Base-by-base conservation (phyloP, 2,797 vertebrate species). In the Crocidura indochinensis region DNA sequence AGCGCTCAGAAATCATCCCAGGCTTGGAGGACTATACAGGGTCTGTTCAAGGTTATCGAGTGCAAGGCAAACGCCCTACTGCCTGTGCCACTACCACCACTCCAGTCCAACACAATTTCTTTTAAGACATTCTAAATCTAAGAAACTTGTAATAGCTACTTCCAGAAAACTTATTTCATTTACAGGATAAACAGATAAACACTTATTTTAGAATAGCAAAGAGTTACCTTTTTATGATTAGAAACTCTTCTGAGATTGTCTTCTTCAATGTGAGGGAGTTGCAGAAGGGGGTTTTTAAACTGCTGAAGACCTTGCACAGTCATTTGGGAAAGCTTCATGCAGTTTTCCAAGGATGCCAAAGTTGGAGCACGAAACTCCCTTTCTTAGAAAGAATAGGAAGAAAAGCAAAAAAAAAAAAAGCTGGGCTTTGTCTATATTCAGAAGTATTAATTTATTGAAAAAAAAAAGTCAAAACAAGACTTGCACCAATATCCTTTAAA, bases 261-360 rank as follows among this genome's bases (percentile, higher is more conserved):
- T 94, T 99, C 99, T 97, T 99, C 99, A 93, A 99, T 99, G 97
- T 99, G 99, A 72, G 99, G 99, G 94, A 99, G 98, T 97, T 99
- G 99, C 80, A 99, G 96, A 93, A 99, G 98, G 2, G 99, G 99
- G 65, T 99, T 99, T 96, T 99, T 99, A 87, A 99, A 99, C 97
- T 99, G 99, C 96, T 99, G 99, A 92, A 99, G 98, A 51, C 99
- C 99, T 96, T 99, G 99, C 72, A 99, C 99, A 47, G 98, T 98
- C 99, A 99, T 99, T 97, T 99, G 99, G 74, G 98, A 99, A 96
- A 99, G 98, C 97, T 99, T 99, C 99, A 99, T 99, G 94, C 99
- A 99, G 95, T 99, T 99, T 98, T 99, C 99, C 95, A 99, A 98
- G 80, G 99, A 99, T 51, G 98, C 98, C 97, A 99, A 98, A 84